Evolutionary conservation across 2,888 invertebrate genomes (phyloP).

Genomic region (Lepidocyrtoides sp.): DNA sequence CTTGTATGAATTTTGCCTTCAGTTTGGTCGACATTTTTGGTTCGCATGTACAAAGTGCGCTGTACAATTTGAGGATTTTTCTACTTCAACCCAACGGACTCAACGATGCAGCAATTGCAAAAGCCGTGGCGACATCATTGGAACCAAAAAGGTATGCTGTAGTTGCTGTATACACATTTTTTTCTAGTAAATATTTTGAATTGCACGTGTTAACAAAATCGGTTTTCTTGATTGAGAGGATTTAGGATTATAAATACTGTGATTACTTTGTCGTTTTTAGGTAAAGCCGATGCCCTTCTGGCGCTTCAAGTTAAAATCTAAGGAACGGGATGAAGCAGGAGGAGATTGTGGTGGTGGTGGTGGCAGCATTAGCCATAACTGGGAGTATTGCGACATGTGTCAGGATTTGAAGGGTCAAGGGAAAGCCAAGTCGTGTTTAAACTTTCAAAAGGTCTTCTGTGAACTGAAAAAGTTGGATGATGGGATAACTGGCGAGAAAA

Average conservation of each 20-base stretch:
- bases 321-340: too few species aligned
- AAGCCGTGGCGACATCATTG: background rate
- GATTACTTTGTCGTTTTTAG: too few species aligned
- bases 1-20: too few species aligned
- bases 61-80: slow-evolving; percentile 29
- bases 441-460: background rate
- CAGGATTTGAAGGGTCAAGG: background rate
- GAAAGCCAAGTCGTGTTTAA: background rate
- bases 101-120: slow-evolving; percentile 1
- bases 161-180: too few species aligned
- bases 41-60: background rate
- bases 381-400: slow-evolving; percentile 50
- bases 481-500: background rate
- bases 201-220: too few species aligned
- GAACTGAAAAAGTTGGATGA: background rate
- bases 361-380: background rate
- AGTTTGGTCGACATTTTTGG: slow-evolving; percentile 57
- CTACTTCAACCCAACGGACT: background rate
- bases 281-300: background rate
- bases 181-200: background rate
- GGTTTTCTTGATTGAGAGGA: too few species aligned
- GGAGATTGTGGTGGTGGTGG: too few species aligned
- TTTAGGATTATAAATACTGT: too few species aligned
- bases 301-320: too few species aligned
- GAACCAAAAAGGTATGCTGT: slow-evolving; percentile 2